Percentiles rank a stretch among this genome's conserved stretches.
These are phyloP conservation scores for Macrotis lagotis DNA, from an alignment of 2,113 vertebrate species.

Conservation along the genomic window DNA sequence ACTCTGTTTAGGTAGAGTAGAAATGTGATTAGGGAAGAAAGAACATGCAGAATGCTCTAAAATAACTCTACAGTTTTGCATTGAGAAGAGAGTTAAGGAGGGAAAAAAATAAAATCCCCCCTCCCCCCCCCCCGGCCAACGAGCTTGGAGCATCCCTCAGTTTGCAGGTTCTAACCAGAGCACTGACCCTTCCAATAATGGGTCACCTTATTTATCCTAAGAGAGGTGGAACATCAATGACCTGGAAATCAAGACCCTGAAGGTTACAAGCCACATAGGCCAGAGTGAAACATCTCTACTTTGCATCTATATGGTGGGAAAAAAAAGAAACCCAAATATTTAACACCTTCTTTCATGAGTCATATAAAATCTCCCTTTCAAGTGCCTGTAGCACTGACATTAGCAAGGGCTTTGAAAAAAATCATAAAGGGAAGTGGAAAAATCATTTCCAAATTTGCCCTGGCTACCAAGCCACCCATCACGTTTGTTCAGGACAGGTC, in stretches of 20 bases:
- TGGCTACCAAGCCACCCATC: neutral
- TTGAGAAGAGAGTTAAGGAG: constrained; percentile 42
- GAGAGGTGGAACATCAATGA: neutral
- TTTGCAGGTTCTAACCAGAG: neutral
- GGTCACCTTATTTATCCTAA: neutral
- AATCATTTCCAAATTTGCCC: neutral
- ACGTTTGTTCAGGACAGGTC: neutral
- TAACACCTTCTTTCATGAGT: neutral
- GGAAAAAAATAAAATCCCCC: constrained; percentile 10
- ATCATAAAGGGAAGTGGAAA: neutral
- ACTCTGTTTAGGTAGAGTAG: constrained; percentile 63
- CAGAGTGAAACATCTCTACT: neutral
- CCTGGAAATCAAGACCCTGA: neutral
- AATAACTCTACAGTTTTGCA: constrained; percentile 42
- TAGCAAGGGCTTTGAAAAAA: neutral
- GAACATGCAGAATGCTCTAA: constrained; percentile 69
- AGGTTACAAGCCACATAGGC: neutral
- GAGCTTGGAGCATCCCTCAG: neutral
- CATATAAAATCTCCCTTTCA: neutral
- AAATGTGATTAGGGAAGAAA: constrained; percentile 57
- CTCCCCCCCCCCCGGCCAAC: neutral
- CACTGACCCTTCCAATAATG: neutral
- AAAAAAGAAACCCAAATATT: neutral
- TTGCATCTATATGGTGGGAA: neutral
- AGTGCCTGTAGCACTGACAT: neutral